Evolutionary conservation across 2,797 vertebrate genomes (phyloP), one percentile per base, ranked within the genome.

Genomic region (Sebastolobus altivelis): DNA sequence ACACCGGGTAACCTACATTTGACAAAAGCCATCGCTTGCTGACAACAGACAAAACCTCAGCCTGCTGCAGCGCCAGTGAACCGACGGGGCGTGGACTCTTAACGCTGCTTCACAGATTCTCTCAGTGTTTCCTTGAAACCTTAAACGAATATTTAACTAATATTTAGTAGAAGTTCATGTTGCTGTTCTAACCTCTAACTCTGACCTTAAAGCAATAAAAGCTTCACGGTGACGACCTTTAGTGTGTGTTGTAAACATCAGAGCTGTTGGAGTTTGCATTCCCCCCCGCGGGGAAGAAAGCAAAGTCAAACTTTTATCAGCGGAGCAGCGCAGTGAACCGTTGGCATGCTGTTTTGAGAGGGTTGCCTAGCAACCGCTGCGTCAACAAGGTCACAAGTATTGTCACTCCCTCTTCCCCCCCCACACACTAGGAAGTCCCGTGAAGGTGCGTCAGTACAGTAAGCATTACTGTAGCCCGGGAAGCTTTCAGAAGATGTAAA

Each of bases 1-100:
- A 18, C 80, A 90, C 56, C 25, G 79, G 72, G 78, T 93, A 90
- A 93, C 88, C 92, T 92, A 94, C 87, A 94, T 94, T 91, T 89
- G 31, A 89, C 79, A 75, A 91, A 91, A 91, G 79, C 88, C 77
- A 81, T 54, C 13, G 11, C 65, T 78, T 72, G 14, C 60, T 61
- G 75, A 77, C 73, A 65, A 40, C 46, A 65, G 62, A 54, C 46
- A 18, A 20, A 49, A 43, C 40, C 40, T 16, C 40, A 43, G 40
- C 16, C 40, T 43, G 40, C 49, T 16, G 31, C 69, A 33, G 76
- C 25, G n/a, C 77, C 38, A 5, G 29, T 56, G 3, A 43, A 16
- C 40, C 40, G 14, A 43, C 40, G 65, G 54, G 4, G 54, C 35
- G 43, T 59, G 9, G 4, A 52, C 66, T 59, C 59, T 54, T 40